Conservation (phyloP, 2,888 invertebrate species). For the Temnothorax rugatulus region DNA sequence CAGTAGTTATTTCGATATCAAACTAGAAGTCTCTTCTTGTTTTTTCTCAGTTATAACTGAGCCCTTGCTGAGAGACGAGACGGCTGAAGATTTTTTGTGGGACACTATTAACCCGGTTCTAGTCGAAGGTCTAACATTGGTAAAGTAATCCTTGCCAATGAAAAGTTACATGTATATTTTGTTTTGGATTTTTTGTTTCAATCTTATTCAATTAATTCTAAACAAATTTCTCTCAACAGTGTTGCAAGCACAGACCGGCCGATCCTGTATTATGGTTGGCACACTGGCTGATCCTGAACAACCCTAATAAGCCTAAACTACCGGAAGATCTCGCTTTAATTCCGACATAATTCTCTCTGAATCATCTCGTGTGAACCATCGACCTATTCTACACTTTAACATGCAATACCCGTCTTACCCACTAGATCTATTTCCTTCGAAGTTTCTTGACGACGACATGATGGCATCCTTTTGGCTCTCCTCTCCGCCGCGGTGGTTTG, state of each 20-base stretch:
- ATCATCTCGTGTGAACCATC: neutral
- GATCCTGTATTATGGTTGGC: slow-evolving; percentile 94
- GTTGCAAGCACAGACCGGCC: slow-evolving; percentile 91
- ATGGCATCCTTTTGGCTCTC: slow-evolving; percentile 62
- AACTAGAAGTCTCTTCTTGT: slow-evolving; percentile 52
- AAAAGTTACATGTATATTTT: neutral
- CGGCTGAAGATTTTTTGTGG: slow-evolving; percentile 90
- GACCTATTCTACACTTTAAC: neutral
- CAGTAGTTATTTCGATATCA: neutral
- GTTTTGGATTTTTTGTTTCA: neutral
- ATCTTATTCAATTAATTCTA: neutral
- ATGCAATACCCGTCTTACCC: slow-evolving; percentile 60
- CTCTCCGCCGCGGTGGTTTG: slow-evolving; percentile 67
- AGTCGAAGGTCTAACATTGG: slow-evolving; percentile 87
- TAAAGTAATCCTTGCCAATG: slow-evolving; percentile 63
- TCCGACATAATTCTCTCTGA: slow-evolving; percentile 50
- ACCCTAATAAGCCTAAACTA: slow-evolving; percentile 91
- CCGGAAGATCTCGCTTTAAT: slow-evolving; percentile 66
- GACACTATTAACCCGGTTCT: slow-evolving; percentile 90
- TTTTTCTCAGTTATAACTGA: slow-evolving; percentile 90
- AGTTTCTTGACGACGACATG: slow-evolving; percentile 60
- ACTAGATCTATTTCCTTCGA: slow-evolving; percentile 49
- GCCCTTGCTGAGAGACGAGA: slow-evolving; percentile 89
- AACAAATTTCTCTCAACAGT: slow-evolving; percentile 82
- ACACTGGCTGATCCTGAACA: slow-evolving; percentile 91